Percentiles rank a stretch among this genome's conserved stretches.
Evolutionary conservation across 2,797 vertebrate genomes (phyloP).

Genomic region (Poecilia velifera): DNA sequence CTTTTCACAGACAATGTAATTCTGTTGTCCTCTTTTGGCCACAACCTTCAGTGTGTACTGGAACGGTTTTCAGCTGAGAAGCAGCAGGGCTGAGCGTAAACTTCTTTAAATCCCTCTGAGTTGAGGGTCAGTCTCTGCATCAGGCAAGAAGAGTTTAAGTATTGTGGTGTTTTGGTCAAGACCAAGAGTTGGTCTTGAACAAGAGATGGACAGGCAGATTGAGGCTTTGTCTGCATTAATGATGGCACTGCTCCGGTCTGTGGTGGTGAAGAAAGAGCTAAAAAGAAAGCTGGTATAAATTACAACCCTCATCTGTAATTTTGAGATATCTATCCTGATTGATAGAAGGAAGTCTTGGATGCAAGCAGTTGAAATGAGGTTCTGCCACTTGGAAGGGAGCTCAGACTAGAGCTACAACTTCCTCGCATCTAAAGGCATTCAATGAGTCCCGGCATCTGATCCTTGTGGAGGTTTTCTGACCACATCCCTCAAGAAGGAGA

Average conservation of each 20-base stretch:
- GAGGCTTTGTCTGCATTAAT: background rate
- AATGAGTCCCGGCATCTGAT: background rate
- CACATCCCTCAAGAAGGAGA: background rate
- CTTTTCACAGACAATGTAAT: background rate
- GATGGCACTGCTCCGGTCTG: background rate
- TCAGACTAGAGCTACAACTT: background rate
- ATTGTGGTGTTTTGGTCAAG: background rate
- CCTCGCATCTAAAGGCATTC: background rate
- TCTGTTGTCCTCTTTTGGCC: background rate
- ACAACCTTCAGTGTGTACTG: background rate
- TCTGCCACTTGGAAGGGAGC: background rate
- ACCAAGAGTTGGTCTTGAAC: too few species aligned
- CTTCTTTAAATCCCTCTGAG: background rate
- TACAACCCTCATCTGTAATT: background rate
- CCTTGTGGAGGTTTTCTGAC: background rate
- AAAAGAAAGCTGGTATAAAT: background rate
- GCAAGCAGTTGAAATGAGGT: background rate
- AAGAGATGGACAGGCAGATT: background rate
- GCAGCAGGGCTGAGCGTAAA: background rate
- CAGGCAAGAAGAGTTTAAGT: background rate
- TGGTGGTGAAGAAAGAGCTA: background rate
- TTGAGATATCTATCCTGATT: background rate
- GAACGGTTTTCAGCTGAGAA: background rate
- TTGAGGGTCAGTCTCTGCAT: background rate
- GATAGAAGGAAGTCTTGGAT: background rate